Evolutionary conservation across 2,888 invertebrate genomes (phyloP).

Genomic region (Uloborus plumipes): DNA sequence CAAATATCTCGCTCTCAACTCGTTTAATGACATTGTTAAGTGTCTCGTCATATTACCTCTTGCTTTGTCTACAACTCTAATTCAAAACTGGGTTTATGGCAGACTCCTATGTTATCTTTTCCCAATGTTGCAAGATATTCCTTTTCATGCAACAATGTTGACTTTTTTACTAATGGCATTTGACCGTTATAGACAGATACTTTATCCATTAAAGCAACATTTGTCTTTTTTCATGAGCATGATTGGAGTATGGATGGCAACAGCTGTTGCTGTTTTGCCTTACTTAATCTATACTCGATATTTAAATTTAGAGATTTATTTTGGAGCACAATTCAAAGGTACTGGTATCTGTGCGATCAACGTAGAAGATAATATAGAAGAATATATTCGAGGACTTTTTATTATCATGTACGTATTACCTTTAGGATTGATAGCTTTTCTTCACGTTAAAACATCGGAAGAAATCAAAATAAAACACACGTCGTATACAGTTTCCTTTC

Average conservation of each 20-base stretch:
- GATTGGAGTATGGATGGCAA: constrained; percentile 80
- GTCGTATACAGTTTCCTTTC: constrained; percentile 47
- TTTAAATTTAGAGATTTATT: constrained; percentile 77
- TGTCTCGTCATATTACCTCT: constrained; percentile 80
- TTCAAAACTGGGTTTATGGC: constrained; percentile 82
- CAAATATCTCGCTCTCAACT: constrained; percentile 78
- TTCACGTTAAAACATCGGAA: constrained; percentile 78
- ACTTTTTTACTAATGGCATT: constrained; percentile 79
- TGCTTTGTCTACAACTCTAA: constrained; percentile 78
- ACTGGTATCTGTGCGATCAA: constrained; percentile 79
- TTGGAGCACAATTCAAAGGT: constrained; percentile 74
- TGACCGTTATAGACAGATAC: constrained; percentile 79
- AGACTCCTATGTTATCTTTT: constrained; percentile 80
- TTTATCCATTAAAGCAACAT: constrained; percentile 78
- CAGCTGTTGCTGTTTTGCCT: constrained; percentile 80
- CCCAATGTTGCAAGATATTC: constrained; percentile 83
- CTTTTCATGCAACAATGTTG: constrained; percentile 80
- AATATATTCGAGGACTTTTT: constrained; percentile 78
- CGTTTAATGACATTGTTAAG: constrained; percentile 79
- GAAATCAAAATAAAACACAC: constrained; percentile 73
- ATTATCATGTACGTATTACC: constrained; percentile 76
- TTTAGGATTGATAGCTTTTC: constrained; percentile 76
- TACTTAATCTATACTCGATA: constrained; percentile 82
- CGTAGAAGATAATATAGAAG: constrained; percentile 78
- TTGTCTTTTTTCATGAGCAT: constrained; percentile 79